Conservation (phyloP, 2,888 invertebrate species). For the Ramazzottius varieornatus region DNA sequence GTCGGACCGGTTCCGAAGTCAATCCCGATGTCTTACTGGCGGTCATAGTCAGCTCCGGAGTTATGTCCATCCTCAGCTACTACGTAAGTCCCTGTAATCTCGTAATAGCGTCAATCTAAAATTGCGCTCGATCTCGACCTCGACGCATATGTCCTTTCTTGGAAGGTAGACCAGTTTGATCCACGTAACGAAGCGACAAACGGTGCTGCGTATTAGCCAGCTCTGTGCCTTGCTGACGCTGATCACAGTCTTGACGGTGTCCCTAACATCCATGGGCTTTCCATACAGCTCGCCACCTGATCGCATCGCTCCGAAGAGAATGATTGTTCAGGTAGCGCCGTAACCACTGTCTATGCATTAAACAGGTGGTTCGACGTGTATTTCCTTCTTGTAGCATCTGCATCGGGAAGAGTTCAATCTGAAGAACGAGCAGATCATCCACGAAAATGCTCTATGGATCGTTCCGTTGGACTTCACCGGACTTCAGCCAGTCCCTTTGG, state of each 20-base stretch:
- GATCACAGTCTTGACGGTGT: neutral
- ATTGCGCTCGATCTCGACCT: too few relatives aligned
- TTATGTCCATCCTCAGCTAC: neutral
- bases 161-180: neutral
- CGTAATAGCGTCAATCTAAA: too few relatives aligned
- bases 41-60: neutral
- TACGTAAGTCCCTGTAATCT: too few relatives aligned
- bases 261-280: neutral
- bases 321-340: neutral
- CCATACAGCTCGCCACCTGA: neutral
- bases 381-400: neutral
- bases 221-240: neutral
- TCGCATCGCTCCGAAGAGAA: neutral
- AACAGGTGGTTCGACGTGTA: too few relatives aligned
- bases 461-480: neutral
- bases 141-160: too few relatives aligned
- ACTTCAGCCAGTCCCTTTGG: neutral
- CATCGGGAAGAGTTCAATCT: neutral
- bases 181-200: neutral
- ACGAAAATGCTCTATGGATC: neutral
- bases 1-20: neutral
- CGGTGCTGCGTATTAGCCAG: neutral
- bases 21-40: conserved; percentile 2
- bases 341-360: too few relatives aligned
- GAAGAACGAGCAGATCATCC: neutral